Conservation (phyloP, 2,797 vertebrate species). For the Poliocrania exsul region DNA sequence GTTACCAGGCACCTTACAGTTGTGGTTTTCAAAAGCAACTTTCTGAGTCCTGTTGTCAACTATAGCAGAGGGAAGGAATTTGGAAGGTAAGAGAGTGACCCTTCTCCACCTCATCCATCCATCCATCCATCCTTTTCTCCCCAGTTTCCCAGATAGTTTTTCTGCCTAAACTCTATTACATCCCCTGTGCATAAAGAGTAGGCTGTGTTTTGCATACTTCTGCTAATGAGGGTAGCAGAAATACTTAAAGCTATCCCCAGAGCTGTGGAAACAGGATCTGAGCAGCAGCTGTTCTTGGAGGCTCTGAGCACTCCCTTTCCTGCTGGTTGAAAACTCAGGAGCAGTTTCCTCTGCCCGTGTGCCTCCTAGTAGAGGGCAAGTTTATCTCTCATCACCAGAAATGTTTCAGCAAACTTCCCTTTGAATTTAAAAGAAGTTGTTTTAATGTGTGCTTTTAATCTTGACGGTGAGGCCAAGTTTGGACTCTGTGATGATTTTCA, state of each 20-base stretch:
- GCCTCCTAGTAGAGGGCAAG: not conserved
- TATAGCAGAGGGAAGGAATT: not conserved
- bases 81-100: not conserved
- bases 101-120: fast-evolving
- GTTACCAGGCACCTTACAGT: not conserved
- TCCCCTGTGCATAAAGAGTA: not conserved
- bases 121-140: not conserved
- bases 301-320: not conserved
- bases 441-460: not conserved
- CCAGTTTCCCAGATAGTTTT: not conserved
- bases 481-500: not conserved
- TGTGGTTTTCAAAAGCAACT: not conserved
- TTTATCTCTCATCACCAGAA: not conserved
- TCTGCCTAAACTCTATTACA: not conserved
- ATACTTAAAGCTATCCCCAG: not conserved
- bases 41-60: fast-evolving
- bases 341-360: not conserved
- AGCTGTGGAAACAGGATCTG: not conserved
- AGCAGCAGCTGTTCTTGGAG: not conserved
- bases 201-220: not conserved
- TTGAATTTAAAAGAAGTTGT: not conserved
- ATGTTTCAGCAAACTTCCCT: not conserved
- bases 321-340: not conserved
- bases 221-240: not conserved
- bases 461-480: not conserved